Conservation (phyloP, 2,888 invertebrate species). For the Nymphalis urticae region DNA sequence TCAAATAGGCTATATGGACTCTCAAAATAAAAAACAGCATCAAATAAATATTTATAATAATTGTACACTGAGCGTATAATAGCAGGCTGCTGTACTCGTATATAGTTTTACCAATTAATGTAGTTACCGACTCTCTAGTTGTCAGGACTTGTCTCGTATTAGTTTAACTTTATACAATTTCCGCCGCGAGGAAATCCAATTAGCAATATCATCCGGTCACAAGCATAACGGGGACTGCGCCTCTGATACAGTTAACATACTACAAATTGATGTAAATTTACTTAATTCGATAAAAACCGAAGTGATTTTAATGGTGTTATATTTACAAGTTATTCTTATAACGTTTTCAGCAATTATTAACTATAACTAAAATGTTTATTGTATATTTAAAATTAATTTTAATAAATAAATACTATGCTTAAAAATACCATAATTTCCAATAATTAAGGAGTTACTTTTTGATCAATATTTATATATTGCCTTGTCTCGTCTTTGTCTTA, state of each 20-base stretch:
- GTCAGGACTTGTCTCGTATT: slow-evolving; percentile 58
- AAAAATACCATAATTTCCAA: too few species aligned
- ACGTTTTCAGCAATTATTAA: too few species aligned
- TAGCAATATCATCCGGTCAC: slow-evolving; percentile 76
- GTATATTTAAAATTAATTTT: too few species aligned
- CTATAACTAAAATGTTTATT: too few species aligned
- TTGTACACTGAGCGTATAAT: slow-evolving; percentile 2
- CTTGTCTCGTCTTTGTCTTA: too few species aligned
- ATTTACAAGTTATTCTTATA: too few species aligned
- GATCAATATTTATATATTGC: too few species aligned
- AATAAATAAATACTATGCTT: too few species aligned
- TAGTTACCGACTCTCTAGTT: slow-evolving; percentile 29
- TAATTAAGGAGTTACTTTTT: too few species aligned
- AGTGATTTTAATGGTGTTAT: background rate
- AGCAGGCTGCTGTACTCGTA: slow-evolving; percentile 18
- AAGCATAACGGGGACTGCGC: background rate
- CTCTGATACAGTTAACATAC: slow-evolving; percentile 66
- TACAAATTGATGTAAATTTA: slow-evolving; percentile 73
- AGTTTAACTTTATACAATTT: slow-evolving; percentile 75
- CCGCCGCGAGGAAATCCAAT: slow-evolving; percentile 74
- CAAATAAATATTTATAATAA: background rate
- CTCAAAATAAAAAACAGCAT: too few species aligned
- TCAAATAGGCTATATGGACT: too few species aligned
- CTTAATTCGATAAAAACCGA: slow-evolving; percentile 46
- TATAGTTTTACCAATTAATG: slow-evolving; percentile 23